Percentiles rank a stretch among this genome's conserved stretches.
These are phyloP conservation scores for Cyrtonyx montezumae DNA, from an alignment of 2,113 vertebrate species.

Conservation along the genomic window DNA sequence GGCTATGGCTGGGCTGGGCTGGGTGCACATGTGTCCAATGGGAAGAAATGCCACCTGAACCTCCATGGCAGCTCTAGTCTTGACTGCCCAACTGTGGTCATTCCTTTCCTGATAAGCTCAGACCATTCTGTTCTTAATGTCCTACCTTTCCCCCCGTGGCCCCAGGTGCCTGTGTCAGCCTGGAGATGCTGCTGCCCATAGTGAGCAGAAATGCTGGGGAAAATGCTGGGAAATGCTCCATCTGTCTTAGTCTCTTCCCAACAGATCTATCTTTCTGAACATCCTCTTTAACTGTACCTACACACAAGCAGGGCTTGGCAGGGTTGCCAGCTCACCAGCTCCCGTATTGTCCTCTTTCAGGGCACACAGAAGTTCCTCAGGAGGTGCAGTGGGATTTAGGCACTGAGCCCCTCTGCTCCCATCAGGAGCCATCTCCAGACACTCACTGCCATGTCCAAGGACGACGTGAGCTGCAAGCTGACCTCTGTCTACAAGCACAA, in stretches of 20 bases:
- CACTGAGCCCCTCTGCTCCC: fast-evolving
- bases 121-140: background rate
- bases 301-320: background rate
- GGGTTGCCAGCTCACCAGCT: background rate
- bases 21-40: fast-evolving
- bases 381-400: background rate
- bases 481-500: slow-evolving; percentile 87
- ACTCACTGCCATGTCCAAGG: slow-evolving; percentile 86
- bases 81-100: background rate
- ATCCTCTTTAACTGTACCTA: background rate
- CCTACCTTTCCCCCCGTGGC: background rate
- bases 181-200: background rate
- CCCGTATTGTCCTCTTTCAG: slow-evolving; percentile 41
- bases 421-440: background rate
- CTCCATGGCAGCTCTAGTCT: background rate
- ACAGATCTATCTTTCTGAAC: background rate
- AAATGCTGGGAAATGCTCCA: no score
- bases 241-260: background rate
- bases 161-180: background rate
- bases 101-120: background rate
- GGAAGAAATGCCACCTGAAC: background rate
- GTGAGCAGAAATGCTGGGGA: background rate
- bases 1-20: background rate
- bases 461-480: slow-evolving; percentile 84
- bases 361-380: background rate